A percentile compares a stretch with the other conserved stretches of the same genome.
phyloP scores from a whole-genome alignment of 2,113 vertebrate species.

The Bubo scandiacus region DNA sequence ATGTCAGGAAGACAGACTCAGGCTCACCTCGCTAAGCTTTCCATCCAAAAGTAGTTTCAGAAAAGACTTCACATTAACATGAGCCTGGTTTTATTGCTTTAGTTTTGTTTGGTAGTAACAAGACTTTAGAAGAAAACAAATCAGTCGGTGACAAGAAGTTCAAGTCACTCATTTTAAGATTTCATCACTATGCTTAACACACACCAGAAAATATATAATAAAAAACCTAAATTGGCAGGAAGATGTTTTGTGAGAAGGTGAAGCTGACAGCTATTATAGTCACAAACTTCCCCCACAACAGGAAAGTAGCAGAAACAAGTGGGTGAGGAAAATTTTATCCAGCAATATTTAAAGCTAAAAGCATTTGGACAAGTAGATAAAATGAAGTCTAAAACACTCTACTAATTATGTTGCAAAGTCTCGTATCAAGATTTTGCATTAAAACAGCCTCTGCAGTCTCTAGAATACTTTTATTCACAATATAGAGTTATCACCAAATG shows the following conservation, averaged over 20 bases:
- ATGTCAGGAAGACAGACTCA: not conserved
- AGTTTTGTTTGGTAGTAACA: not conserved
- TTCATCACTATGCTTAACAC: not conserved
- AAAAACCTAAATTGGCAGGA: not conserved
- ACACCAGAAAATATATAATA: not conserved
- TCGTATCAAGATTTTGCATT: not conserved
- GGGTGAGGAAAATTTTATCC: not conserved
- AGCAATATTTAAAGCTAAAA: not conserved
- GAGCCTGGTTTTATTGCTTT: not conserved
- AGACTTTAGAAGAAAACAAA: not conserved
- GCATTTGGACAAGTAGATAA: not conserved
- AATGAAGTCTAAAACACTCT: not conserved
- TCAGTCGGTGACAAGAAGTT: not conserved
- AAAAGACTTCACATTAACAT: not conserved
- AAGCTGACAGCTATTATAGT: not conserved
- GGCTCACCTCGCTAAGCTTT: not conserved
- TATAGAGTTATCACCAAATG: not conserved
- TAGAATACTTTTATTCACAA: not conserved
- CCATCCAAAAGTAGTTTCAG: not conserved
- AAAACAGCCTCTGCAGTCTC: not conserved
- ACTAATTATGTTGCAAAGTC: not conserved
- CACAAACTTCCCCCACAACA: not conserved
- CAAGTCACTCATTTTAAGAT: not conserved
- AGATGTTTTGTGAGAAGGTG: not conserved
- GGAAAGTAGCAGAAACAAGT: not conserved